phyloP scores from a whole-genome alignment of 2,888 invertebrate genomes.

The Eilema sororculum region DNA sequence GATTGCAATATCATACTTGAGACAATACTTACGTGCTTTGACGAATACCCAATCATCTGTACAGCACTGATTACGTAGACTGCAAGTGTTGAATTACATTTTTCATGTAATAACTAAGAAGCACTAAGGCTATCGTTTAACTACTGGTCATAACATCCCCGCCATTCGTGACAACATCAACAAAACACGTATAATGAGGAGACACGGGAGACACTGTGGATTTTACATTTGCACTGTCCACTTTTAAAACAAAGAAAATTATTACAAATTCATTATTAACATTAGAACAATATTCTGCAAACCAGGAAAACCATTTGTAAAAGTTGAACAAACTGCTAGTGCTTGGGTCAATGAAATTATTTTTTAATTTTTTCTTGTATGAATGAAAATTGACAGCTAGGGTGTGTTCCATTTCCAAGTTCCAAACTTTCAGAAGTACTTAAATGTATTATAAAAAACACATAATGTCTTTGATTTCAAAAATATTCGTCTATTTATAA shows the following conservation, averaged over 20 bases:
- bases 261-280: not conserved
- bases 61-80: conserved; percentile 7
- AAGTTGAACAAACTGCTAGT: not conserved
- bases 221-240: conserved; percentile 2
- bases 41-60: conserved; percentile 24
- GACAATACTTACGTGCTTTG: conserved; percentile 32
- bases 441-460: too few relatives aligned
- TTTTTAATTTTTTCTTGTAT: not conserved
- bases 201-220: not conserved
- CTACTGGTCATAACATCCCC: conserved; percentile 35
- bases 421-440: too few relatives aligned
- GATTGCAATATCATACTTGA: conserved; percentile 1
- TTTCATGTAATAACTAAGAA: conserved; percentile 37
- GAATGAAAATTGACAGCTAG: too few relatives aligned
- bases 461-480: too few relatives aligned
- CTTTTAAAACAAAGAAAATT: not conserved
- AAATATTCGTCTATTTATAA: too few relatives aligned
- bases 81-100: conserved; percentile 29
- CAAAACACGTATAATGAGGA: conserved; percentile 1
- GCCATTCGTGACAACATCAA: conserved; percentile 29
- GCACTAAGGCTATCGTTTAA: conserved; percentile 21
- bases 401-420: too few relatives aligned
- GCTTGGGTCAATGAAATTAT: not conserved
- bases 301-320: conserved; percentile 16
- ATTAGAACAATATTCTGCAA: not conserved